Evolutionary conservation across 2,113 vertebrate species (phyloP).

Genomic region (Apaloderma vittatum): DNA sequence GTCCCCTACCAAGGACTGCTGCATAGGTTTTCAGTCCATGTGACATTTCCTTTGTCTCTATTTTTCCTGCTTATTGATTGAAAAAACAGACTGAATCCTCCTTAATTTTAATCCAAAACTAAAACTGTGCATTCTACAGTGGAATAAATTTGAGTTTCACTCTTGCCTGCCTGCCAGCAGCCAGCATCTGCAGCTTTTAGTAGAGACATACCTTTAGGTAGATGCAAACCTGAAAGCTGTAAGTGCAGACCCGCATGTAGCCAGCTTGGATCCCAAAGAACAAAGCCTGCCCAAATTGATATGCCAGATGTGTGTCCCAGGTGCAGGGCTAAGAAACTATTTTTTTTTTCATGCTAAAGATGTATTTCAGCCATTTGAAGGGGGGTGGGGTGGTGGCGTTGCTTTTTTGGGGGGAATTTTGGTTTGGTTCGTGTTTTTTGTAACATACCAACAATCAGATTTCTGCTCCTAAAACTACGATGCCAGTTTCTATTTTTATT

Average conservation of each 20-base stretch:
- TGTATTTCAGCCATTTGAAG: neutral
- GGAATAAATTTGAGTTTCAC: neutral
- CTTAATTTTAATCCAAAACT: neutral
- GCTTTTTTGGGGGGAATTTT: no score
- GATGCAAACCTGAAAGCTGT: neutral
- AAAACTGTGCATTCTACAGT: neutral
- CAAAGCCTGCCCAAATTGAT: neutral
- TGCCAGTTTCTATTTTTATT: neutral
- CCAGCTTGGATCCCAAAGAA: neutral
- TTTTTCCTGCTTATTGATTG: neutral
- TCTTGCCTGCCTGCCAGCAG: neutral
- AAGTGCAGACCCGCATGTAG: fast-evolving
- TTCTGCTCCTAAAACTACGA: neutral
- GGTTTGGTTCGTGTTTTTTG: neutral
- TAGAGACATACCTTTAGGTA: neutral
- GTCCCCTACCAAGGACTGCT: neutral
- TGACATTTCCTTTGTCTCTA: neutral
- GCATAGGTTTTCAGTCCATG: neutral
- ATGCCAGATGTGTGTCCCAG: neutral
- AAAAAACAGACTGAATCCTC: neutral
- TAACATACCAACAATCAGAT: neutral
- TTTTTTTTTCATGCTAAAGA: neutral
- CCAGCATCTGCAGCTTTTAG: neutral
- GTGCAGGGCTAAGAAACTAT: neutral
- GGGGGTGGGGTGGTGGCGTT: no score